Evolutionary conservation across 2,888 invertebrate species (phyloP), one percentile per base, ranked within the genome.

Genomic region (Drepanosiphum platanoidis): DNA sequence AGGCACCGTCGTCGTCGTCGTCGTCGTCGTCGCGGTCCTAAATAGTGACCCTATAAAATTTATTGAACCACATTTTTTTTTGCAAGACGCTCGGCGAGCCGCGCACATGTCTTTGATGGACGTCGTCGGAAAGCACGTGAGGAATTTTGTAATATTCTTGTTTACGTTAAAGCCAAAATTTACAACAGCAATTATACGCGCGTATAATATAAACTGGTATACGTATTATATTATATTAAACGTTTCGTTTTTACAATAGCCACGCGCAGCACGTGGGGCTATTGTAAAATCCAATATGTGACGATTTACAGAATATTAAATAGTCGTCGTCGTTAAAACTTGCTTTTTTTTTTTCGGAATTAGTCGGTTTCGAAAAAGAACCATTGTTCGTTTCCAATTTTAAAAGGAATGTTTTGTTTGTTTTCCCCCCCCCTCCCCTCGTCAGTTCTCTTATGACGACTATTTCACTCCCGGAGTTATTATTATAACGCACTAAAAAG

Each of bases 51-150:
- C 79, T 32, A 46, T 79, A 81, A 70, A 71, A 81, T 36, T 58
- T 46, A 71, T 81, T 36, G 70, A 71, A 81, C 81, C 81, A 15
- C 81, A 81, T 70, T 81, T 81, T 39, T 79, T 80, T 52, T 70
- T 64, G 36, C 42, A 3, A 27, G 34, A 58, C 27, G n/a, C 46
- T 52, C 36, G 9, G 52, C 34, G 27, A 15, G 1, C 34, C 34
- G 27, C 34, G 18, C 27, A 52, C 36, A 32, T 52, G 34, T 58
- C 36, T 81, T 81, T 68, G n/a, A 46, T 32, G 32, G 66, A 36
- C 70, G 36, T 58, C 30, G 18, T 36, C 52, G 52, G 52, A 5
- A 58, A 36, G 39, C 70, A 81, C 18, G 70, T 22, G 9, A 27
- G 13, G 36, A 71, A 81, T 71, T 52, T 27, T 18, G 58, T 70